Conservation (phyloP, 2,113 vertebrate species). For the Salminus brasiliensis region DNA sequence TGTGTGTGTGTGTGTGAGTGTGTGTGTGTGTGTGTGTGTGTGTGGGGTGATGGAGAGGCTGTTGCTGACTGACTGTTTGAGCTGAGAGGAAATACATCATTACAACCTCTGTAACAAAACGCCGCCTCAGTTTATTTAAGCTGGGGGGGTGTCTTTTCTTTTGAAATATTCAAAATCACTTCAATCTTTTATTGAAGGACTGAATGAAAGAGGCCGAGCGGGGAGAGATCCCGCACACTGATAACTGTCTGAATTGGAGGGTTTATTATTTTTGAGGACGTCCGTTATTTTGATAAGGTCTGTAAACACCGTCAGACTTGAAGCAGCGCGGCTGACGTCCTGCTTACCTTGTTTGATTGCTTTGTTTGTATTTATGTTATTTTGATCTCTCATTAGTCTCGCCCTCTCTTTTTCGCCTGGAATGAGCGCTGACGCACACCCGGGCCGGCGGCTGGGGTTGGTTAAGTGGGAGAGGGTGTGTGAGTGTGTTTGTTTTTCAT, state of each 20-base stretch:
- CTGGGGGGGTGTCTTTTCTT: slow-evolving; percentile 12
- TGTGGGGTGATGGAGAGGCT: slow-evolving; percentile 39
- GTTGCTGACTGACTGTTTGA: slow-evolving; percentile 50
- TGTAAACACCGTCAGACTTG: neutral
- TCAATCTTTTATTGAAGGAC: slow-evolving; percentile 36
- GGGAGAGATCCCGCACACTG: slow-evolving; percentile 21
- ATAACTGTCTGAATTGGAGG: slow-evolving; percentile 15
- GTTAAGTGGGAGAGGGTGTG: neutral
- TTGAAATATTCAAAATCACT: slow-evolving; percentile 22
- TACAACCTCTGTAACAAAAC: slow-evolving; percentile 28
- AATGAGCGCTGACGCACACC: neutral
- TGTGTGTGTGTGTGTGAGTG: slow-evolving; percentile 18
- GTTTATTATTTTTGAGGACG: neutral
- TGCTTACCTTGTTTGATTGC: neutral
- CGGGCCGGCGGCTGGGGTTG: neutral
- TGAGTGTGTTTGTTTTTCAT: neutral
- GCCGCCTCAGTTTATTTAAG: slow-evolving; percentile 38
- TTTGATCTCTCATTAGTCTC: neutral
- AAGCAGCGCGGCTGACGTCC: neutral
- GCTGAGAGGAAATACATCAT: slow-evolving; percentile 48
- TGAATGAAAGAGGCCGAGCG: slow-evolving; percentile 34
- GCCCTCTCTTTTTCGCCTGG: neutral
- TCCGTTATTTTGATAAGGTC: neutral
- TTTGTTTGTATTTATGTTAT: neutral
- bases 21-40: slow-evolving; percentile 8